Base-by-base conservation (phyloP, 2,113 vertebrate genomes). In the Anser cygnoides region DNA sequence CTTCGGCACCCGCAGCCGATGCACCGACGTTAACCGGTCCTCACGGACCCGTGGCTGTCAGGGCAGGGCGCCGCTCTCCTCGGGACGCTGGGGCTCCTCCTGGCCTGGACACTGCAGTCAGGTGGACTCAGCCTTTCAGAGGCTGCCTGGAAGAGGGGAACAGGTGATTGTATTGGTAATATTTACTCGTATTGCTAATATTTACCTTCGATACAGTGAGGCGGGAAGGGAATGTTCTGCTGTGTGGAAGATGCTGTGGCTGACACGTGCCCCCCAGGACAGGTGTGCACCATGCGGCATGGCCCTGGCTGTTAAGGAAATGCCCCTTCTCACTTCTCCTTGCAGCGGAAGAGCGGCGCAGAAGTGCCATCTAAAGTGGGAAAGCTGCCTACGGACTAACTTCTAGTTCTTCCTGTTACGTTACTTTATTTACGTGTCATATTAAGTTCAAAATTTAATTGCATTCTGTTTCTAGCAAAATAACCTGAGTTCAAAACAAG, bases 1-100 rank as follows among this genome's bases (percentile, higher is more conserved):
- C 44, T 9, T 46, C 9, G 1, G 57, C 33, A 3, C 11, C 29
- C 66, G 22, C 8, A 13, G 43, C 44, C 7, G 22, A 4, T 6
- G 1, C 2, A 4, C 16, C 28, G 2, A 2, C 1, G 1, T 41
- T 25, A 12, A 0, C 15, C 26, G n/a, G 28, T 1, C 26, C 57
- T 17, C 19, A 0, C 20, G 14, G 14, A 2, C 4, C 12, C 4
- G 33, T 13, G 0, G 31, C 41, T 3, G 8, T 20, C 46, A 21
- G 46, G 46, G 46, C 46, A 49, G 19, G 46, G 46, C 11, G 46
- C 46, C 10, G 20, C 20, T 49, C 46, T 49, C 29, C 46, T 21
- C 18, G 3, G 3, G 19, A 9, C 9, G 10, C 29, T 31, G 29
- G 17, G 55, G 29, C 18, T 52, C 37, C 81, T 46, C 41, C 19